Percentiles rank a stretch among this genome's conserved stretches.
phyloP scores from a whole-genome alignment of 1,140 invertebrate species.

The Lithobius niger region DNA sequence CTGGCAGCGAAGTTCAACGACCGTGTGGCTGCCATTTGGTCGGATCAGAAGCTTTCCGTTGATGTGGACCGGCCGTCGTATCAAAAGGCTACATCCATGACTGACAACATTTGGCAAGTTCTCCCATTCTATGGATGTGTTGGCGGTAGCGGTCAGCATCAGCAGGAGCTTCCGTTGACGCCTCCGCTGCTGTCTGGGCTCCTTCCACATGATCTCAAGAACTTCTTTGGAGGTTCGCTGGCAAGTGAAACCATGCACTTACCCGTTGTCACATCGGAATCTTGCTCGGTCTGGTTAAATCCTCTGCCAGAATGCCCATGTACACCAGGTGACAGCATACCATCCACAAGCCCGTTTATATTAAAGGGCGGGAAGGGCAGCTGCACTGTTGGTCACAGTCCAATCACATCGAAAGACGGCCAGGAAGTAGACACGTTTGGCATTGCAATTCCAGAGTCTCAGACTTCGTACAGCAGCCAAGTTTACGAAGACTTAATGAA shows the following conservation, averaged over 20 bases:
- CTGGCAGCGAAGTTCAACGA: conserved; percentile 12
- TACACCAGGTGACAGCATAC: not conserved
- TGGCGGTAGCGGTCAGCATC: not conserved
- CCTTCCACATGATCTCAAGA: not conserved
- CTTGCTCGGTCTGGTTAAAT: not conserved
- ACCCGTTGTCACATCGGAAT: not conserved
- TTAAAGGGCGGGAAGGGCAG: too few species aligned
- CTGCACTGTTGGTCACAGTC: too few species aligned
- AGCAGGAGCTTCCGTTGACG: not conserved
- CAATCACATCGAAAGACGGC: too few species aligned
- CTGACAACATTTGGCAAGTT: conserved; percentile 1
- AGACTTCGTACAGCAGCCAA: not conserved
- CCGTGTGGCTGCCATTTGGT: conserved; percentile 11
- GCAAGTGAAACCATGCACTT: not conserved
- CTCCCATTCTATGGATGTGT: not conserved
- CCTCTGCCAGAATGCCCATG: not conserved
- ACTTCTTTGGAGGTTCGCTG: not conserved
- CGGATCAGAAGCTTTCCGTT: not conserved
- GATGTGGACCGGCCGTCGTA: not conserved
- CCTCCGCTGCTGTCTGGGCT: not conserved
- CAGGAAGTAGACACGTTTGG: too few species aligned
- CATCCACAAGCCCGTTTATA: too few species aligned
- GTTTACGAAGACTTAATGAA: not conserved
- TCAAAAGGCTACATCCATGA: not conserved
- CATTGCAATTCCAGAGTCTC: too few species aligned